phyloP scores from a whole-genome alignment of 2,888 invertebrate genomes.

The Seladonia tumulorum region DNA sequence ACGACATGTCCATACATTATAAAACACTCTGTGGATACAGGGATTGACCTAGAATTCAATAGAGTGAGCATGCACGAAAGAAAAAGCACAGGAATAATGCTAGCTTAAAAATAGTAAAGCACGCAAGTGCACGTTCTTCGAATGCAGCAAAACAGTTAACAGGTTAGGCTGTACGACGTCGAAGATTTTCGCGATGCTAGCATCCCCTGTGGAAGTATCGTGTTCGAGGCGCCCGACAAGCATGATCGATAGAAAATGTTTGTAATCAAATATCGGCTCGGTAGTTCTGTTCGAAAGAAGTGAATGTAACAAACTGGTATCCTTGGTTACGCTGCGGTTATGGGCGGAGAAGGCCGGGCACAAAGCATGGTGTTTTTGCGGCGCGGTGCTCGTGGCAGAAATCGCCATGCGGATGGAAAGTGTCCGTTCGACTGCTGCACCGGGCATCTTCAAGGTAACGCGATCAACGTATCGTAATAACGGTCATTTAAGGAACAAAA shows the following conservation, averaged over 20 bases:
- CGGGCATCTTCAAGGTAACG: constrained; percentile 65
- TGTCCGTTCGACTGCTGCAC: constrained; percentile 67
- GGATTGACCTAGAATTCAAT: not conserved
- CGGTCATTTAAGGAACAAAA: constrained; percentile 62
- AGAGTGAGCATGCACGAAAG: no score
- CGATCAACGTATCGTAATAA: constrained; percentile 69
- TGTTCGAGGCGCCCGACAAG: not conserved
- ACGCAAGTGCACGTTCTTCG: no score
- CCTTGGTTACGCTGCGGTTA: constrained; percentile 62
- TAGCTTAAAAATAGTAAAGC: no score
- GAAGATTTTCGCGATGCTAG: not conserved
- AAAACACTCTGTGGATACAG: not conserved
- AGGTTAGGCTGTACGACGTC: not conserved
- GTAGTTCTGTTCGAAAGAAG: constrained; percentile 63
- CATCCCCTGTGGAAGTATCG: not conserved
- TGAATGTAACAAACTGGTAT: constrained; percentile 72
- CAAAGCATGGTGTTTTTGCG: constrained; percentile 66
- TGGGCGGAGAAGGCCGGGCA: constrained; percentile 64
- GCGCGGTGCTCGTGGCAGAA: constrained; percentile 70
- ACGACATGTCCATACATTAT: not conserved
- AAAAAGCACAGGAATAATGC: no score
- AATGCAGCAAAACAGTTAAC: no score
- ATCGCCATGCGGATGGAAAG: constrained; percentile 75
- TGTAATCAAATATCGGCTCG: constrained; percentile 67
- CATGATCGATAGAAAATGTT: constrained; percentile 54